phyloP scores from a whole-genome alignment of 2,888 invertebrate genomes.

The Phania funesta region DNA sequence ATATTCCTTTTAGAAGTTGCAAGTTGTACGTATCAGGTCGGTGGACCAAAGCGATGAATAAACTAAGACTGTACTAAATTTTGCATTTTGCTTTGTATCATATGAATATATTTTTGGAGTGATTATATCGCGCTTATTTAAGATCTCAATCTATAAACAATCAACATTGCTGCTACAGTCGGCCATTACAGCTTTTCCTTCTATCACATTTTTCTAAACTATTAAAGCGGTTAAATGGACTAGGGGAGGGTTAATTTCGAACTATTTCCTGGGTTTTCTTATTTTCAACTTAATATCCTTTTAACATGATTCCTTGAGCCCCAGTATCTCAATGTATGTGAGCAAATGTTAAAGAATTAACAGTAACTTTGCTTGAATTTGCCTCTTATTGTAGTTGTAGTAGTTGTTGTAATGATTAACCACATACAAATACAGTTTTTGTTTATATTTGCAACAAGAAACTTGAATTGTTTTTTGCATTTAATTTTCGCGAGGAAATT shows the following conservation, averaged over 20 bases:
- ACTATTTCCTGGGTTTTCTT: slow-evolving; percentile 21
- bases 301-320: slow-evolving; percentile 53
- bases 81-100: no score
- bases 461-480: not conserved
- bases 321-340: not conserved
- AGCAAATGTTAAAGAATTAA: not conserved
- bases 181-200: no score
- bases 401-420: not conserved
- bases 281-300: slow-evolving; percentile 57
- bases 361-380: not conserved
- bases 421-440: not conserved
- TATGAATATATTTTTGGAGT: no score
- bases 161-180: no score
- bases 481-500: not conserved
- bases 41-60: no score
- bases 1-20: not conserved
- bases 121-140: no score
- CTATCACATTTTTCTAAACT: no score
- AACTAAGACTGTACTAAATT: no score
- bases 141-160: no score
- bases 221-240: not conserved
- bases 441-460: slow-evolving; percentile 7
- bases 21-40: not conserved
- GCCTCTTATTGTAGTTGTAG: not conserved
- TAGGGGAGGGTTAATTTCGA: not conserved